A percentile compares a stretch with the other conserved stretches of the same genome.
Conservation (phyloP, 2,888 invertebrate genomes). For the Sisyra terminalis region DNA sequence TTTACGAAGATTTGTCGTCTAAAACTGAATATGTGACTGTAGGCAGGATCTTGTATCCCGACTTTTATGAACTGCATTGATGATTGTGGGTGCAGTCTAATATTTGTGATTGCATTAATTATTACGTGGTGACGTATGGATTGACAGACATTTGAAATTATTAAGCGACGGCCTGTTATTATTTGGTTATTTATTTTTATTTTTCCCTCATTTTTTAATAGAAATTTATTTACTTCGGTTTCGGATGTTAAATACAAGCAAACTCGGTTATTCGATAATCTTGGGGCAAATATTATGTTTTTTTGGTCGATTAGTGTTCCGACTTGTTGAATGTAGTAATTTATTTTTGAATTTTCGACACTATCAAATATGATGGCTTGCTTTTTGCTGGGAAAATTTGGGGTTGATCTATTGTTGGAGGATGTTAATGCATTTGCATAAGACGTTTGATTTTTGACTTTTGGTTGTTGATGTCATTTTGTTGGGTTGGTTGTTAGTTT, state of each 20-base stretch:
- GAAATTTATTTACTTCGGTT: conserved; percentile 1
- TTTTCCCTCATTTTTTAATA: conserved; percentile 11
- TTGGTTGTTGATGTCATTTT: too few relatives aligned
- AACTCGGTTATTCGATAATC: conserved; percentile 14
- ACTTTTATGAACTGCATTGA: conserved; percentile 13
- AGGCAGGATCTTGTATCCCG: conserved; percentile 13
- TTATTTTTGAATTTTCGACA: conserved; percentile 6
- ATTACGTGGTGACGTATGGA: conserved; percentile 13
- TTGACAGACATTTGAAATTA: conserved; percentile 16
- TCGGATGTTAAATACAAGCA: conserved; percentile 7
- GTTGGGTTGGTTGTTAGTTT: too few relatives aligned
- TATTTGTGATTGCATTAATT: conserved; percentile 11
- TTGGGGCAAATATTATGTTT: conserved; percentile 11
- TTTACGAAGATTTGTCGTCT: conserved; percentile 13
- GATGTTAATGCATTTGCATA: too few relatives aligned
- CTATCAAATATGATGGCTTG: too few relatives aligned
- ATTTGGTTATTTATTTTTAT: conserved; percentile 10
- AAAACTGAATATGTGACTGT: conserved; percentile 15
- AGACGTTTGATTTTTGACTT: too few relatives aligned
- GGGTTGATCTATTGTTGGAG: too few relatives aligned
- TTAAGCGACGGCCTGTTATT: conserved; percentile 11
- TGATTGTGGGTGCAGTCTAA: conserved; percentile 12
- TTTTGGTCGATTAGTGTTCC: conserved; percentile 10
- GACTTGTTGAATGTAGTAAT: conserved; percentile 9
- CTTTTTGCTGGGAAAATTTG: too few relatives aligned